A percentile compares a stretch with the other conserved stretches of the same genome.
Conservation (phyloP, 2,888 invertebrate species). For the Ctena decussata region DNA sequence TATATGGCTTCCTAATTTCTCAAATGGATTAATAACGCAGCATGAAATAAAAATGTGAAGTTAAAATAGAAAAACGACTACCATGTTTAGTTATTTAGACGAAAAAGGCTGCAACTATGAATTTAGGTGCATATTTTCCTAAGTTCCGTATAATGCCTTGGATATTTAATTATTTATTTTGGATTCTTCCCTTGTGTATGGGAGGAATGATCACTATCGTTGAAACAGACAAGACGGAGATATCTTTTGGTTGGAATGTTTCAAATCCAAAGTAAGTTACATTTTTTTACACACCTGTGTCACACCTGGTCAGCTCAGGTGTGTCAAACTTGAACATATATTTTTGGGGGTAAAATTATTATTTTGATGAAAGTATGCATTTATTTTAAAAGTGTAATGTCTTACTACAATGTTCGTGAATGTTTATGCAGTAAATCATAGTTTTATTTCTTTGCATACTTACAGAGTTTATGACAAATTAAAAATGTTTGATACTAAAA, state of each 20-base stretch:
- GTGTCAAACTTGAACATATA: too few relatives aligned
- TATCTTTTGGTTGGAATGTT: background rate
- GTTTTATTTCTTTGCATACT: too few relatives aligned
- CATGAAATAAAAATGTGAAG: background rate
- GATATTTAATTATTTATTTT: slow-evolving; percentile 7
- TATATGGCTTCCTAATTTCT: background rate
- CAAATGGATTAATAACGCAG: background rate
- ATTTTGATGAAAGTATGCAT: too few relatives aligned
- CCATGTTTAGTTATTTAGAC: background rate
- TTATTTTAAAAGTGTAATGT: too few relatives aligned
- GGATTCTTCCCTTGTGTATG: slow-evolving; percentile 1
- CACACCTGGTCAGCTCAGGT: background rate
- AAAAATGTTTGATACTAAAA: too few relatives aligned
- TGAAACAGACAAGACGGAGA: background rate
- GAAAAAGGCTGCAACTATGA: background rate
- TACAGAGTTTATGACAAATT: too few relatives aligned
- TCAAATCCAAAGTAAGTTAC: background rate
- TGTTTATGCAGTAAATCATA: too few relatives aligned
- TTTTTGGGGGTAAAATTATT: too few relatives aligned
- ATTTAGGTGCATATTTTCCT: background rate
- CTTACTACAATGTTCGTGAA: too few relatives aligned
- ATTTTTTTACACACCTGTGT: background rate
- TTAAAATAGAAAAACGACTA: background rate
- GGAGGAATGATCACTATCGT: background rate
- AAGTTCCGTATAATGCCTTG: background rate